Evolutionary conservation across 2,113 vertebrate genomes (phyloP), one percentile per base, ranked within the genome.

Genomic region (Cyprinodon brontotheroides): DNA sequence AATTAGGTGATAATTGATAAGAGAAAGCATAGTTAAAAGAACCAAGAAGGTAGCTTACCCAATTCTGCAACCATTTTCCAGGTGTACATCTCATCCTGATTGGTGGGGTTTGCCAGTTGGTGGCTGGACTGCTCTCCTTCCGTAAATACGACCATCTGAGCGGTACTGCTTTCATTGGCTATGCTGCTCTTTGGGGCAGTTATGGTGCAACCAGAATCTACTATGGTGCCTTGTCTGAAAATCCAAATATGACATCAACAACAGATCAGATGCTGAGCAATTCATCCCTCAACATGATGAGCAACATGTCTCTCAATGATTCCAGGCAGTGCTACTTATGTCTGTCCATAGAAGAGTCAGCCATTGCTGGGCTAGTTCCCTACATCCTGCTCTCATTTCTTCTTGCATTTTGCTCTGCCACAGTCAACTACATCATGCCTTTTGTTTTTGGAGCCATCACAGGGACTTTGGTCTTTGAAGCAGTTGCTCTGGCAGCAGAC

Each of bases 341-440:
- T 22, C 84, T 77, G 40, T 72, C 85, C 0, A 39, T 92, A 43
- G 87, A 69, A 15, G 92, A 96, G 74, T 93, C 95, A 0, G 93
- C 93, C 0, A 93, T 96, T 29, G 93, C 96, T 0, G 96, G 96
- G 8, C 92, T 97, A 50, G 88, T 96, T 36, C 92, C 96, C 1
- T 97, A 96, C 37, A 95, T 95, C 20, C 73, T 95, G 39, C 93
- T 96, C 29, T 95, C 96, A 9, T 94, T 95, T 60, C 83, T 96
- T 72, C 87, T 97, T 4, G 86, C 95, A 66, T 97, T 97, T 89
- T 97, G 96, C 87, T 96, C 96, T 0, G 96, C 96, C 85, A 96
- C 96, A 0, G 94, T 96, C 67, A 97, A 94, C 87, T 96, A 95
- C 87, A 95, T 97, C 88, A 96, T 96, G 96, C 96, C 94, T 37